phyloP scores from a whole-genome alignment of 2,888 invertebrate genomes.

The Cantharis rufa region DNA sequence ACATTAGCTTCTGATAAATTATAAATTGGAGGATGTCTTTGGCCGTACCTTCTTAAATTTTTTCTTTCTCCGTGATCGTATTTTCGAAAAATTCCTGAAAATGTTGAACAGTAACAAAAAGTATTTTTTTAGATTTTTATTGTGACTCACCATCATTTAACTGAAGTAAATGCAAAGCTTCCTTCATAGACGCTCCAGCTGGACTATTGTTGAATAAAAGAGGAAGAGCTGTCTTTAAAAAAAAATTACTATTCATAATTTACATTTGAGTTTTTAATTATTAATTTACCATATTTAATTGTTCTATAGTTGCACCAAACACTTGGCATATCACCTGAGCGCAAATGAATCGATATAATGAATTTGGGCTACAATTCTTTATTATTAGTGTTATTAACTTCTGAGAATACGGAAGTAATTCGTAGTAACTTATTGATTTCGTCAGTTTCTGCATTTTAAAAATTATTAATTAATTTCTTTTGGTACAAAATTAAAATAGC shows the following conservation, averaged over 20 bases:
- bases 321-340: not conserved
- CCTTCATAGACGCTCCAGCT: conserved; percentile 54
- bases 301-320: not conserved
- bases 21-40: not conserved
- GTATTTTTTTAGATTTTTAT: no score
- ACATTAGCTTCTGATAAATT: not conserved
- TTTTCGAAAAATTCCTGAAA: conserved; percentile 2
- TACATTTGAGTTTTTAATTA: not conserved
- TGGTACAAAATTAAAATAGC: no score
- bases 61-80: not conserved
- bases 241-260: not conserved
- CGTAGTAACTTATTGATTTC: not conserved
- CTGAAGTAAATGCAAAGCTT: conserved; percentile 61
- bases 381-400: not conserved
- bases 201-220: conserved; percentile 36
- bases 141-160: conserved; percentile 53
- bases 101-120: no score
- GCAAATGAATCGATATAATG: not conserved
- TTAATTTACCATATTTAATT: not conserved
- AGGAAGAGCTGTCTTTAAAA: not conserved
- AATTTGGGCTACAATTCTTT: not conserved
- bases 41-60: not conserved
- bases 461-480: not conserved
- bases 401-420: not conserved
- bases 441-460: not conserved